These are phyloP conservation scores for Trichomycterus rosablanca DNA, from an alignment of 2,113 vertebrate species.

Conservation along the genomic window DNA sequence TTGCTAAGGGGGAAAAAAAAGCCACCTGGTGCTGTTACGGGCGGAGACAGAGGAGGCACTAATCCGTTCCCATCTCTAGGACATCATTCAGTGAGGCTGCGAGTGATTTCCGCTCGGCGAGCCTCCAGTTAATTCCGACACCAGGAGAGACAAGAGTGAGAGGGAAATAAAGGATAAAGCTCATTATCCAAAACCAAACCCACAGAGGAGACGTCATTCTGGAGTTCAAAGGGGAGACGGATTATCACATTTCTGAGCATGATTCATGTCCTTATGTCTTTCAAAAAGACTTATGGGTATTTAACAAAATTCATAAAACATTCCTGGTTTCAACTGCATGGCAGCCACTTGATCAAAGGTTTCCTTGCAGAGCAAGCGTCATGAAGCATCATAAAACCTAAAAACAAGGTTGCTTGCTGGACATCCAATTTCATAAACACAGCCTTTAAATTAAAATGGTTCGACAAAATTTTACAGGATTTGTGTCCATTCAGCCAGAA, in stretches of 20 bases:
- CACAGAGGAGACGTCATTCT: slow-evolving; percentile 9
- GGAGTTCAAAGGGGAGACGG: slow-evolving; percentile 17
- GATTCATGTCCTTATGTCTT: too few species aligned
- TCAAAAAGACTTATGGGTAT: too few species aligned
- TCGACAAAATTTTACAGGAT: too few species aligned
- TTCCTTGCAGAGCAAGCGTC: too few species aligned
- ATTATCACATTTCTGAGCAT: not conserved
- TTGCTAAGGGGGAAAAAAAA: slow-evolving; percentile 61
- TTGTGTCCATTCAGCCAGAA: too few species aligned
- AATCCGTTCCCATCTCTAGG: slow-evolving; percentile 89
- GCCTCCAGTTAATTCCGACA: slow-evolving; percentile 84
- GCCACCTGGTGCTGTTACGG: slow-evolving; percentile 86
- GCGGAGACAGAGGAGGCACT: slow-evolving; percentile 70
- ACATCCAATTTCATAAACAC: too few species aligned
- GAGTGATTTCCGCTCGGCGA: slow-evolving; percentile 78
- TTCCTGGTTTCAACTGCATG: too few species aligned
- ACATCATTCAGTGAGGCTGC: slow-evolving; percentile 80
- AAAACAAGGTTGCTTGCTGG: too few species aligned
- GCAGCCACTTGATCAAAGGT: too few species aligned
- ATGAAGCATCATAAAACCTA: too few species aligned
- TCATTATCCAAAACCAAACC: slow-evolving; percentile 38
- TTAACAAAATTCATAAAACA: too few species aligned
- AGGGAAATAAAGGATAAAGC: slow-evolving; percentile 46
- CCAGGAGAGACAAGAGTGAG: slow-evolving; percentile 53
- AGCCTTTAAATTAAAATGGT: too few species aligned